Evolutionary conservation across 2,113 vertebrate species (phyloP), one percentile per base, ranked within the genome.

Genomic region (Stigmatopora argus): DNA sequence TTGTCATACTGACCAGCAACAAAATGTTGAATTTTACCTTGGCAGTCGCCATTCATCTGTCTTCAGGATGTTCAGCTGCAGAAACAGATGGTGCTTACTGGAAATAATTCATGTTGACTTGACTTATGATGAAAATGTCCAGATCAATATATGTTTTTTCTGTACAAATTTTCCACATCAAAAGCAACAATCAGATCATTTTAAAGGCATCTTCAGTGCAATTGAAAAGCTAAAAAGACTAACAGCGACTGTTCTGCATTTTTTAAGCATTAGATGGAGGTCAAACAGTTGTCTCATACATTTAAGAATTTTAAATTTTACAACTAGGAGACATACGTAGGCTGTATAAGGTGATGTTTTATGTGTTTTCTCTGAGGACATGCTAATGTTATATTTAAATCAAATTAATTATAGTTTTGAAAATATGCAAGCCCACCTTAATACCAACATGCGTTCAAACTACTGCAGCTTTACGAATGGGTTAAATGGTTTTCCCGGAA

Each of bases 1-100:
- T 80, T 74, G 35, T 66, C 70, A 62, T 73, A 77, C 74, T 75
- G n/a, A 72, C 26, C 35, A 15, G 49, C 4, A 57, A 41, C 41
- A 66, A 74, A 73, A 60, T 70, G 64, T 75, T 60, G 75, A 13
- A 57, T 23, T 46, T 60, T 17, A 55, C 51, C 41, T 73, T 53
- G 61, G 1, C 26, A 65, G 66, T 19, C 38, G 23, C 1, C 65
- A 21, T 47, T 55, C 10, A 21, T 48, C 49, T 55, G 31, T 34
- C 46, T 47, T 15, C 19, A 49, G 11, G 69, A 34, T 5, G 34
- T 72, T 21, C n/a, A 60, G 21, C 18, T 71, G 52, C 51, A 57
- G 14, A 63, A 21, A 62, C 46, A 44, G 46, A 70, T 31, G 34
- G 41, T 15, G 21, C 26, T 68, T 8, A 68, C 38, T 8, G 15